Evolutionary conservation across 2,888 invertebrate species (phyloP).

Genomic region (Agrotis puta): DNA sequence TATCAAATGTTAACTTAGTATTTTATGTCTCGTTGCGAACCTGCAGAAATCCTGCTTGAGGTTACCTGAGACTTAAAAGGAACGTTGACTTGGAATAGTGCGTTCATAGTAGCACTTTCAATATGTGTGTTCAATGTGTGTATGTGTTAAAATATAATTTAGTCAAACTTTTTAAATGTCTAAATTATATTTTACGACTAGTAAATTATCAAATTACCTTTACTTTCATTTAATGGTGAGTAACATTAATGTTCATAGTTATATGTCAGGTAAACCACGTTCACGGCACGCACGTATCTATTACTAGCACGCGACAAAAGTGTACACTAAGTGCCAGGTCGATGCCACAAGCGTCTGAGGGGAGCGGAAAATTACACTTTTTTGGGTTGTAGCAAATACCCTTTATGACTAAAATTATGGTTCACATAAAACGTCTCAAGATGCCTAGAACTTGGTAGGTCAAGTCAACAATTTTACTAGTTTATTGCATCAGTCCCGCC

Average conservation of each 20-base stretch:
- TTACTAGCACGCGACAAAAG: conserved; percentile 59
- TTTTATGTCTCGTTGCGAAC: conserved; percentile 22
- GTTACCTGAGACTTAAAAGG: conserved; percentile 8
- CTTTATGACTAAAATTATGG: not conserved
- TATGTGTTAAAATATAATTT: too few relatives aligned
- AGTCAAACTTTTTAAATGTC: not conserved
- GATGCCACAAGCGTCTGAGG: conserved; percentile 1
- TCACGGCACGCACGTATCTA: conserved; percentile 54
- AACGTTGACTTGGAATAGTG: not conserved
- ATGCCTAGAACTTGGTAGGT: not conserved
- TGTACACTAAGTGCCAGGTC: conserved; percentile 11
- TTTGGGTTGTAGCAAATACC: not conserved
- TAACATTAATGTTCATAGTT: conserved; percentile 16
- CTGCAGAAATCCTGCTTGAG: conserved; percentile 15
- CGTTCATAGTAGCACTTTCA: not conserved
- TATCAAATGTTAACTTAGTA: conserved; percentile 24
- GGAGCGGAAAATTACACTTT: not conserved
- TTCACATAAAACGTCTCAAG: not conserved
- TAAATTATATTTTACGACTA: conserved; percentile 14
- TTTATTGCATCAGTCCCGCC: not conserved
- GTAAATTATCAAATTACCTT: conserved; percentile 19
- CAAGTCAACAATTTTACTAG: not conserved
- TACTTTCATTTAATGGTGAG: conserved; percentile 25
- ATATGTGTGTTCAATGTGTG: too few relatives aligned
- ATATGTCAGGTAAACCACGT: conserved; percentile 40